These are phyloP conservation scores for Phlogophora meticulosa DNA, from an alignment of 2,888 invertebrate species.

Conservation along the genomic window DNA sequence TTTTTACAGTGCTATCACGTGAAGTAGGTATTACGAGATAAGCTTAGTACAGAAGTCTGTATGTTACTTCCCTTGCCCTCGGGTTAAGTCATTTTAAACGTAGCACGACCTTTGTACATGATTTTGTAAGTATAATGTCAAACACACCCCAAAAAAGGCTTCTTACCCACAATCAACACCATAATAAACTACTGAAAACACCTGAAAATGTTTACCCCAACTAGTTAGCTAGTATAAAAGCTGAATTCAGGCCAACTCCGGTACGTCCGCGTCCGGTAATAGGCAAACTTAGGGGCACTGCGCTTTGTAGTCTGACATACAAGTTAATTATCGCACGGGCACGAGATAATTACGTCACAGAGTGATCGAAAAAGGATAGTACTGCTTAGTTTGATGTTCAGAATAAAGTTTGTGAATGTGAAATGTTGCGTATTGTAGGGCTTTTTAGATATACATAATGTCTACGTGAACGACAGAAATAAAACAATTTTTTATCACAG, in stretches of 20 bases:
- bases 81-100: too few species aligned
- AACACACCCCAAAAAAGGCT: background rate
- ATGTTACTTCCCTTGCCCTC: background rate
- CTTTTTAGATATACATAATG: background rate
- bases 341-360: conserved; percentile 58
- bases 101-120: too few species aligned
- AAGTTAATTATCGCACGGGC: conserved; percentile 79
- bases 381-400: conserved; percentile 24
- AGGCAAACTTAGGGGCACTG: conserved; percentile 76
- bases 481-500: too few species aligned
- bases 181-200: conserved; percentile 16
- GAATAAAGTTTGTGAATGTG: background rate
- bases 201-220: conserved; percentile 43
- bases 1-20: background rate
- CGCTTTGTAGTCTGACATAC: conserved; percentile 82
- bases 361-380: conserved; percentile 63
- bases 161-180: conserved; percentile 3
- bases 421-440: background rate
- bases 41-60: background rate
- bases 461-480: too few species aligned
- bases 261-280: conserved; percentile 73
- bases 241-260: conserved; percentile 51
- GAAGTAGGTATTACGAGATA: background rate
- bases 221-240: conserved; percentile 54
- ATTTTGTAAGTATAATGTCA: background rate